Evolutionary conservation across 2,113 vertebrate species (phyloP).

Genomic region (Asarcornis scutulata): DNA sequence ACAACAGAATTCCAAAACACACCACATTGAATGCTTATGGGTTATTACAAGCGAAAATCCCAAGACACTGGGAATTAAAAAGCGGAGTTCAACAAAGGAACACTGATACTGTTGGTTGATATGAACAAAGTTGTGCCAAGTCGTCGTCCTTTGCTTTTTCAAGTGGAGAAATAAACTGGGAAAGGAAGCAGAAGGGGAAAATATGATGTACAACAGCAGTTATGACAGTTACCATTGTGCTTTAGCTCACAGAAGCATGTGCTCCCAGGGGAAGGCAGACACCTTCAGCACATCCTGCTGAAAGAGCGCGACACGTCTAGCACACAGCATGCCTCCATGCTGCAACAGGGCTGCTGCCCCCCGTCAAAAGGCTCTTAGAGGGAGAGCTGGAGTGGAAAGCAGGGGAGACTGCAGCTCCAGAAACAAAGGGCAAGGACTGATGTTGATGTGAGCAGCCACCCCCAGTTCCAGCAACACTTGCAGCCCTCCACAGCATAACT

Average conservation of each 20-base stretch:
- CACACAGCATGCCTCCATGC: neutral
- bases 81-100: conserved; percentile 72
- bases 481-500: neutral
- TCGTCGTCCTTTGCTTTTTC: conserved; percentile 57
- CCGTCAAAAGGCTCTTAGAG: neutral
- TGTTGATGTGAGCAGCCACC: neutral
- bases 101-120: conserved; percentile 57
- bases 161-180: conserved; percentile 78
- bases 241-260: neutral
- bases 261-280: neutral
- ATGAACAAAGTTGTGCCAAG: conserved; percentile 65
- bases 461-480: neutral
- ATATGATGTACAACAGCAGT: neutral
- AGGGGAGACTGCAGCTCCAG: neutral
- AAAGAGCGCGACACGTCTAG: neutral
- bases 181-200: conserved; percentile 26
- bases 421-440: neutral
- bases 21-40: conserved; percentile 64
- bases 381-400: neutral
- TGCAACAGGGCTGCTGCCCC: neutral
- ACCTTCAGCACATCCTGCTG: neutral
- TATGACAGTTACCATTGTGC: neutral
- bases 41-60: conserved; percentile 72
- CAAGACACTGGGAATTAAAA: conserved; percentile 62
- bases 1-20: conserved; percentile 70